These are phyloP conservation scores for Syngnathus typhle DNA, from an alignment of 2,113 vertebrate genomes.

Conservation along the genomic window DNA sequence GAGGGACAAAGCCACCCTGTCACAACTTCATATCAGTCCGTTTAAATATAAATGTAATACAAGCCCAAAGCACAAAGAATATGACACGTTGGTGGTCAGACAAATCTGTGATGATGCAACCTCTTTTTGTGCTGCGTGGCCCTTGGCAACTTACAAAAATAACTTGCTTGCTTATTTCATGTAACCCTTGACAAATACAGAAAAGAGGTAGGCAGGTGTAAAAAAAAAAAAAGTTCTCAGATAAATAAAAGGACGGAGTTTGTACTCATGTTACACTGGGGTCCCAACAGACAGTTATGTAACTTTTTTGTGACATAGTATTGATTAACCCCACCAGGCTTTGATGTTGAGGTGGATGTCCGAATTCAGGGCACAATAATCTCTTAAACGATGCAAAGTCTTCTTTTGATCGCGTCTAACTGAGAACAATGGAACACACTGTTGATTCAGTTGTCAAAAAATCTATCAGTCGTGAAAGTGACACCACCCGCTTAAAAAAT, in stretches of 20 bases:
- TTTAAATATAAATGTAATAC: constrained; percentile 15
- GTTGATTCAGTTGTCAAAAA: too few relatives aligned
- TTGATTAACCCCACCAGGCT: neutral
- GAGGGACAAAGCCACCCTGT: constrained; percentile 27
- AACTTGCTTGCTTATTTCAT: constrained; percentile 3
- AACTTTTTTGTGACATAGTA: neutral
- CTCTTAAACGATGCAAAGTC: neutral
- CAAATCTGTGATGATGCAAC: constrained; percentile 10
- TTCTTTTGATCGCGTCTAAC: neutral
- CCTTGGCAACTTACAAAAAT: constrained; percentile 16
- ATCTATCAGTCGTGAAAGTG: neutral
- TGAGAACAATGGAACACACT: too few relatives aligned
- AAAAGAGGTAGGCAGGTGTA: neutral
- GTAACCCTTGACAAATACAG: neutral
- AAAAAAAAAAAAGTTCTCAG: neutral
- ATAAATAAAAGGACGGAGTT: neutral
- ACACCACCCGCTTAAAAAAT: too few relatives aligned
- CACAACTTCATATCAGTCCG: constrained; percentile 22
- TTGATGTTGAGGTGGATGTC: neutral
- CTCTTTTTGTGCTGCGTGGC: constrained; percentile 18
- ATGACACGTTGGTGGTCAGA: neutral
- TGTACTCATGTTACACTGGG: neutral
- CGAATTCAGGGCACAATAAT: neutral
- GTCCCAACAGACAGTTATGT: neutral
- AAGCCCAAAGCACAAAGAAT: constrained; percentile 3